Base-by-base conservation (phyloP, 2,113 vertebrate species). In the Syngnathoides biaculeatus region DNA sequence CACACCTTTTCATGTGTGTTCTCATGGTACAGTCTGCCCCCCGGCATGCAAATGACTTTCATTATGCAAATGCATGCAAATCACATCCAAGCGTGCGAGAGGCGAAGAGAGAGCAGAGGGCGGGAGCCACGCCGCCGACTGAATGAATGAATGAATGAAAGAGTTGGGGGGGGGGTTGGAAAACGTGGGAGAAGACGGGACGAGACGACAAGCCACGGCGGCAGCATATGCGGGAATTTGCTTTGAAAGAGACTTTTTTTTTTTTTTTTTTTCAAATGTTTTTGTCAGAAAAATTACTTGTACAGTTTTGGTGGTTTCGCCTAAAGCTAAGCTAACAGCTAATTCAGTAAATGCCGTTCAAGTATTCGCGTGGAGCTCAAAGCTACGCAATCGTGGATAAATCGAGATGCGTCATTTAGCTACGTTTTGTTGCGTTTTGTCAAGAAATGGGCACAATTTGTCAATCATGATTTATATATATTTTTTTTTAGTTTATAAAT, bases 61-160 rank as follows among this genome's bases (percentile, higher is more conserved):
- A 95, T 97, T 98, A 98, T 98, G 95, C 94, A 97, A 96, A 98
- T 98, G 69, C 87, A 98, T 98, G 96, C 95, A 98, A 98, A 98
- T 97, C 88, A 95, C 93, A 92, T 91, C 93, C 95, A 94, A 95
- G 94, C 94, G 96, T 95, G 94, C 94, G 94, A 95, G 91, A 92
- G 91, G 91, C 86, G 89, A 89, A 88, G 87, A 82, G 78, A 65
- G 45, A 48, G 45, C 15, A 48, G 17, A 22, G 24, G 52, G 52
- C 52, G 52, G 52, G 24, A 55, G 55, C 26, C 26, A 17, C 24
- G 55, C 55, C 26, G 26, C 26, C 55, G 15, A 52, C 48, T 52
- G 48, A 52, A 26, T 55, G 52, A 24, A 24, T 24, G 87, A 89
- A 83, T 88, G 89, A 92, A 90, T 90, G 89, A 92, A 90, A 88